Base-by-base conservation (phyloP, 2,113 vertebrate genomes). In the Budorcas taxicolor region DNA sequence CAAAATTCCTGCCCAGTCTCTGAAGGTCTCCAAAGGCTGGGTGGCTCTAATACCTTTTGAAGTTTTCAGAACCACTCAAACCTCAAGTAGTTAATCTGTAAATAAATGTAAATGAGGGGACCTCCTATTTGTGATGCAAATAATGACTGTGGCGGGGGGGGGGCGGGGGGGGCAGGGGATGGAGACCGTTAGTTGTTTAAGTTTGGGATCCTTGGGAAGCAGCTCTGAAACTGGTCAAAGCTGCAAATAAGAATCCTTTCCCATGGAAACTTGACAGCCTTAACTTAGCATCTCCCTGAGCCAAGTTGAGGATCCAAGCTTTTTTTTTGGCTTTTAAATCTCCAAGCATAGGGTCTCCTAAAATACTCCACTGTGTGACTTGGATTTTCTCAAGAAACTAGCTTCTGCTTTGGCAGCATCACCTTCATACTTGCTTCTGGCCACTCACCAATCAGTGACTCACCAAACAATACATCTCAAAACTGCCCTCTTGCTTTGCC, bases 361-460 rank as follows among this genome's bases (percentile, higher is more conserved):
- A 87, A 85, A 71, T 60, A 43, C 27, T 93, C 55, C n/a, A 84
- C 47, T 52, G 19, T 60, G 62, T 87, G 62, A 91, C 62, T 89
- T 90, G 82, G 31, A 94, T 97, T 91, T 94, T 80, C 97, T 91
- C 78, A 78, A 96, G 90, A 93, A 90, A 62, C 50, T 96, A 85
- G 45, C 52, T 58, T 94, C 25, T 78, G 29, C 81, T 60, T 92
- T 93, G 57, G 29, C 64, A 84, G 82, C 58, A 76, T 87, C 7
- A 81, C 45, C 74, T 86, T 76, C 80, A 29, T n/a, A 17, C 50
- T 85, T 62, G 60, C 52, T 87, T 88, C 53, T 94, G 81, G 45
- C 33, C 88, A 64, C 64, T 60, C 47, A 87, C 78, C 80, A 60
- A 89, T 90, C 95, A 95, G 47, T 87, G 80, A 98, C 96, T 85